Evolutionary conservation across 1,140 invertebrate species (phyloP), one percentile per base, ranked within the genome.

Genomic region (Ostrea denselamellosa): DNA sequence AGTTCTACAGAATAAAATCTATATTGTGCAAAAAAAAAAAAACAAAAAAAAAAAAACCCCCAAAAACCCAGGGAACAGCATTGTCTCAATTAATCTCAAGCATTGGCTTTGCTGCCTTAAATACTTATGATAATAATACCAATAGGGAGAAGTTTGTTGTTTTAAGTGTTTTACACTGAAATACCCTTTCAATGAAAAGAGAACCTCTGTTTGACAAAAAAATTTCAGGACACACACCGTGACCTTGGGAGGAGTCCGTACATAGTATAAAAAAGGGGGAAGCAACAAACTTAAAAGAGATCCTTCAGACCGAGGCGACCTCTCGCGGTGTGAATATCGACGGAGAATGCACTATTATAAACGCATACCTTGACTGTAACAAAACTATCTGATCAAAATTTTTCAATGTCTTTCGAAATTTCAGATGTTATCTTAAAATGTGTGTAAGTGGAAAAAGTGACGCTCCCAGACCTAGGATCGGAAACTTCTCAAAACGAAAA

Each of bases 51-150:
- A n/a, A n/a, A n/a, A n/a, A n/a, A n/a, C n/a, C n/a, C n/a, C n/a
- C n/a, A n/a, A n/a, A n/a, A n/a, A n/a, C n/a, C 14, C 68, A 28
- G 68, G 68, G 28, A 77, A 34, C 12, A 14, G 9, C 68, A 28
- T 77, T 77, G 68, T 77, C 12, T 77, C 25, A 25, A 77, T 14
- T 17, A 9, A 77, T 25, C 8, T 25, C 8, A 77, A 14, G 22
- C 28, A 10, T 25, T 34, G 28, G 28, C 25, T 34, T 77, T 17
- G 28, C 5, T 14, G 17, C 25, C 7, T 77, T 77, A 77, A 77
- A 77, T 77, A 77, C 68, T 77, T 34, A 77, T 77, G 68, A 77
- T 77, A 77, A 77, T 77, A 77, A 28, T 25, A 77, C 10, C 14
- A 77, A 77, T 77, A 34, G 22, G 14, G 28, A 14, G 68, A 9